A percentile compares a stretch with the other conserved stretches of the same genome.
These are phyloP conservation scores for Holothuria glaberrima DNA, from an alignment of 35 echinoderm and acorn worm genomes.

Conservation along the genomic window DNA sequence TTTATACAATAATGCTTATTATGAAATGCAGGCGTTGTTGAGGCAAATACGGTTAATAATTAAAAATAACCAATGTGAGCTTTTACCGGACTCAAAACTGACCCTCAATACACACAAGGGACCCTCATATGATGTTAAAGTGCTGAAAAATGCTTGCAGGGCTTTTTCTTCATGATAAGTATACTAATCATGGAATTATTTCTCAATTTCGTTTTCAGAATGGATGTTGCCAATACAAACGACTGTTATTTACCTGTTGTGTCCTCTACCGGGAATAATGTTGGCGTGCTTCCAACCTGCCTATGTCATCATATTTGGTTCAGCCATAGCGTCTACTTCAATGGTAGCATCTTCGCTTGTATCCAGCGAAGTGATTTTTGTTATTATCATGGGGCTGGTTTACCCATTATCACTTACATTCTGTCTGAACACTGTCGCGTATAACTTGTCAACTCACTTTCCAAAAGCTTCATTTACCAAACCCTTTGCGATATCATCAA, in stretches of 20 bases:
- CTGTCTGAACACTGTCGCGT: not conserved
- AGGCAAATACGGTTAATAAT: too few species aligned
- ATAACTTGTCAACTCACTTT: slow-evolving; percentile 14
- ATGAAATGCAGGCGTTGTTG: too few species aligned
- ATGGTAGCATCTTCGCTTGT: not conserved
- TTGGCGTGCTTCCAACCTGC: not conserved
- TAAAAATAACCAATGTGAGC: too few species aligned
- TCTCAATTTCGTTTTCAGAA: slow-evolving; percentile 6
- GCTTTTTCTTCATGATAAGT: too few species aligned
- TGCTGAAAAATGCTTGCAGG: too few species aligned
- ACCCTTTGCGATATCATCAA: not conserved
- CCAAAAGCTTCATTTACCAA: not conserved
- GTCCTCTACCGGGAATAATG: not conserved
- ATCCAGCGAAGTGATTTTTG: not conserved
- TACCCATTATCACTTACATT: not conserved
- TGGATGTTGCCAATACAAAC: not conserved
- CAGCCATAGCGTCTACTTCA: not conserved
- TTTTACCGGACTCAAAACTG: too few species aligned
- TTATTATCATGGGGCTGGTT: not conserved
- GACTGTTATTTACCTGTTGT: not conserved
- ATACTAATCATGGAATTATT: not conserved
- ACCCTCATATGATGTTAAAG: too few species aligned
- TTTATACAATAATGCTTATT: too few species aligned
- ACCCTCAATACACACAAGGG: too few species aligned
- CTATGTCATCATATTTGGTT: slow-evolving; percentile 1